Conservation (phyloP, 2,888 invertebrate species). For the Lithophane leautieri region DNA sequence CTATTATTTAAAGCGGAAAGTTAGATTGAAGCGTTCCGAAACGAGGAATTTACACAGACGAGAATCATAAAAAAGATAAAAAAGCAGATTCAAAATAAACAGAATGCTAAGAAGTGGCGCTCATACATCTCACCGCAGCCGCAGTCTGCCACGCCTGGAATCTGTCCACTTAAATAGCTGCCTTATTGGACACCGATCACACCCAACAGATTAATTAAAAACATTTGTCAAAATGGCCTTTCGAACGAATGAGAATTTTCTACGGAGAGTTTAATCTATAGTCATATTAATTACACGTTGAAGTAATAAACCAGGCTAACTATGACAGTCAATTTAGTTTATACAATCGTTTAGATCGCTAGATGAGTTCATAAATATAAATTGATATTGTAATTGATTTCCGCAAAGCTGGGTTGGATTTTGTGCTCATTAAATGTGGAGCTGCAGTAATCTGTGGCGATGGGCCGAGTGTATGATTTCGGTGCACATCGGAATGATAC, state of each 20-base stretch:
- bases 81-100: slow-evolving; percentile 71
- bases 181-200: slow-evolving; percentile 80
- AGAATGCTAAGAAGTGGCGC: slow-evolving; percentile 74
- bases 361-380: slow-evolving; percentile 76
- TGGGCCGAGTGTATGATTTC: slow-evolving; percentile 70
- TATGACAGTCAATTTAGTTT: slow-evolving; percentile 82
- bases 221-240: slow-evolving; percentile 84
- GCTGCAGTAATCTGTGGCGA: slow-evolving; percentile 70
- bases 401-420: slow-evolving; percentile 75
- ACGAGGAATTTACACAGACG: slow-evolving; percentile 66
- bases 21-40: slow-evolving; percentile 75
- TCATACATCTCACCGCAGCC: slow-evolving; percentile 75
- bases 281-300: slow-evolving; percentile 80
- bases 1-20: slow-evolving; percentile 78
- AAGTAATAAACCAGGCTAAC: slow-evolving; percentile 80
- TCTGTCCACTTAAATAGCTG: slow-evolving; percentile 83
- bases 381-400: slow-evolving; percentile 79
- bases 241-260: slow-evolving; percentile 81
- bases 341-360: slow-evolving; percentile 76
- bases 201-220: slow-evolving; percentile 87
- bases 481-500: slow-evolving; percentile 77
- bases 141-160: slow-evolving; percentile 81
- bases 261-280: slow-evolving; percentile 75
- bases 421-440: slow-evolving; percentile 72
- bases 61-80: slow-evolving; percentile 63